Base-by-base conservation (phyloP, 2,888 invertebrate genomes). In the Tenthredo scrophulariae region DNA sequence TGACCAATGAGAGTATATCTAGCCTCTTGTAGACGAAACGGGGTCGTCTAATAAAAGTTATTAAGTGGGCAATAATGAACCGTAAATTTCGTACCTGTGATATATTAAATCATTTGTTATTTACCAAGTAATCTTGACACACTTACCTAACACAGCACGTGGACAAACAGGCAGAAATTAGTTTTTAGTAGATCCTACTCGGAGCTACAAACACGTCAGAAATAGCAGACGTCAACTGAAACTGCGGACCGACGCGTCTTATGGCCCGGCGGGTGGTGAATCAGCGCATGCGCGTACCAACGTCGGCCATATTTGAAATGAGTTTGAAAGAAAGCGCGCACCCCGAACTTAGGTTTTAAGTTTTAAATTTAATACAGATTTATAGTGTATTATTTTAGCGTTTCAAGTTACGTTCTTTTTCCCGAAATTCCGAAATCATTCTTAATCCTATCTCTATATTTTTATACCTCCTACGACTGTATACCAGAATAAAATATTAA, bases 201-300 rank as follows among this genome's bases (percentile, higher is more conserved):
- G 15, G 37, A 62, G 62, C 13, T 18, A 6, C 46, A 50, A 80
- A 83, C 82, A 83, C 83, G 83, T 83, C 83, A 83, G 67, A 83
- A 67, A 83, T 70, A 83, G 83, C 83, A 83, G 83, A 83, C 83
- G 83, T 83, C 83, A 83, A 83, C 83, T 83, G 67, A 83, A 50
- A 77, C 77, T 54, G 54, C 33, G 50, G 43, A 74, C 50, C 77
- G 77, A 77, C 54, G 77, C 77, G 67, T 18, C 67, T 26, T 33
- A 26, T n/a, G 77, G 40, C 29, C 33, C 29, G 29, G 77, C 18
- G 46, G 7, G 77, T 5, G 3, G 18, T 33, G 13, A 77, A 29
- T 54, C 54, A 1, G 26, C 50, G 77, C 77, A 29, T 33, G 54
- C 50, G 43, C 22, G 72, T 22, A 43, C 43, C 13, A n/a, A 43